Conservation (phyloP, 2,797 vertebrate species). For the Enteromius afrohamiltoni region DNA sequence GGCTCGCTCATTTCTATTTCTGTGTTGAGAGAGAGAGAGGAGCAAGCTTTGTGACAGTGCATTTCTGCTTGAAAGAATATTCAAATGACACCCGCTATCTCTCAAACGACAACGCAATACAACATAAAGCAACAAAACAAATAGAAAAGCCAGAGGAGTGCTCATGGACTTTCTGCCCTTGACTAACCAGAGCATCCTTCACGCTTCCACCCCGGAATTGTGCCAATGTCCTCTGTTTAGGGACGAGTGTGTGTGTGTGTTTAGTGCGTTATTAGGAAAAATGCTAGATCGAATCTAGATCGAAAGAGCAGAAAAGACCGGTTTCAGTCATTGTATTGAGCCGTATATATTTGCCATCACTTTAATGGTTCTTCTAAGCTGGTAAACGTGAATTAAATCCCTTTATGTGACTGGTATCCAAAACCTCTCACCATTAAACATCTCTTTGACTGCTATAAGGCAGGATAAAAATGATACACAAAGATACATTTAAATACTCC, state of each 20-base stretch:
- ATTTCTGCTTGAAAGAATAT: conserved; percentile 35
- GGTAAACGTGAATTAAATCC: conserved; percentile 29
- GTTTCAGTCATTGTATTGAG: conserved; percentile 1
- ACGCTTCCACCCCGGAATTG: conserved; percentile 17
- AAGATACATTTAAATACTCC: background rate
- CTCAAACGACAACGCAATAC: conserved; percentile 6
- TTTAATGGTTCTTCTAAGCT: conserved; percentile 1
- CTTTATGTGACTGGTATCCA: conserved; percentile 23
- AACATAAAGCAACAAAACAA: conserved; percentile 42
- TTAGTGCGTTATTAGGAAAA: conserved; percentile 1
- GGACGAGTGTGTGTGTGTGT: background rate
- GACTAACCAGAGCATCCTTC: conserved; percentile 27
- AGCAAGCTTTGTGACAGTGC: background rate
- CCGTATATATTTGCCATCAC: background rate
- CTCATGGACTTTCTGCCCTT: conserved; percentile 34
- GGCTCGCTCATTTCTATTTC: conserved; percentile 42
- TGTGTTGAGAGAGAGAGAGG: conserved; percentile 5
- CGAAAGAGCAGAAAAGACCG: background rate
- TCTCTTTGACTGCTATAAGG: conserved; percentile 5
- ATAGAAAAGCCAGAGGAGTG: conserved; percentile 4
- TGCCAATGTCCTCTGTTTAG: conserved; percentile 20
- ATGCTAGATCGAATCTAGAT: background rate
- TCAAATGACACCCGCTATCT: conserved; percentile 50
- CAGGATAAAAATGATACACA: background rate
- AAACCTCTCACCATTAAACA: conserved; percentile 27